Base-by-base conservation (phyloP, 1,140 invertebrate species). In the Lerema accius region DNA sequence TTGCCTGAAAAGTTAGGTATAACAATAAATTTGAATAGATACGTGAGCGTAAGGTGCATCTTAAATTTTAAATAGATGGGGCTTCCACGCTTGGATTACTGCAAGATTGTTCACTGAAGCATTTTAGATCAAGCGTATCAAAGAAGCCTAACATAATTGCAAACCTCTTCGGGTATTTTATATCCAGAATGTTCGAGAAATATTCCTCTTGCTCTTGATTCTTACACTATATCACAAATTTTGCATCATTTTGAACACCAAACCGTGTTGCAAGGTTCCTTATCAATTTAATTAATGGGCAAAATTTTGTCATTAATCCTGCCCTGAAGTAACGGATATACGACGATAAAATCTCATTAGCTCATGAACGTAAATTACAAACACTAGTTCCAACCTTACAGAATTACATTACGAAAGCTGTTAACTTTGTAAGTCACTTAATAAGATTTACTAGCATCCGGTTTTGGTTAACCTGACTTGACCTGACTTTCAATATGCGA, bases 101-200 rank as follows among this genome's bases (percentile, higher is more conserved):
- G 15, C 15, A 37, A 58, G 63, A 78, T 71, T 76, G 76, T 65
- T 62, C 71, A 73, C 67, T 76, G 73, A 72, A 69, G 62, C 71
- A 61, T 49, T 39, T 49, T 63, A 61, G 37, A 73, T 67, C 49
- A 53, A 40, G 46, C 19, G 45, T 71, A 63, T 71, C 55, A 75
- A 78, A 78, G 69, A 51, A 66, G 43, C 11, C 59, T 45, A 55
- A 32, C 66, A 64, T 64, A 66, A 70, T 76, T 73, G 50, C 59
- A 11, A 37, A 32, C 28, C 28, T 37, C 32, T 53, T 42, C 39
- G 64, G 63, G 55, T 48, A 70, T 69, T 65, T 58, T 58, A 58
- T 58, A 42, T 14, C 37, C 11, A 14, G 13, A 43, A 15, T 14
- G n/a, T n/a, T n/a, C n/a, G n/a, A n/a, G n/a, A n/a, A n/a, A n/a